Base-by-base conservation (phyloP, 1,140 invertebrate genomes). In the Venustaconcha ellipsiformis region DNA sequence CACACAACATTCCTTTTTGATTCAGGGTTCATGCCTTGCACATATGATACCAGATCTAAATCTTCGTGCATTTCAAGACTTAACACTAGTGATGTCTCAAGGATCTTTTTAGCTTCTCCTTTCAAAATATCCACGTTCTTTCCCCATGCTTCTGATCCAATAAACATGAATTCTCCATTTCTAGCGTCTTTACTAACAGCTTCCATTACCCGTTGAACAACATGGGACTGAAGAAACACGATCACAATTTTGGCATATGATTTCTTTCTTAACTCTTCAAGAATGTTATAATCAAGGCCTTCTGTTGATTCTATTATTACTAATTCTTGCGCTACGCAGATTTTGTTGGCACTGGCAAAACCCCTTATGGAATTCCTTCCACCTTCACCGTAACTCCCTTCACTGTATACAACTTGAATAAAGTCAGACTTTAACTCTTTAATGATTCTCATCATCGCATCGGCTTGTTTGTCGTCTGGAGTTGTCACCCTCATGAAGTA, bases 101-200 rank as follows among this genome's bases (percentile, higher is more conserved):
- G 20, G n/a, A 72, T 75, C 15, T 48, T 48, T 48, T 48, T 48
- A 1, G 37, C 37, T 17, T 70, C 58, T 20, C 64, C 37, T 14
- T 76, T 48, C 17, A 79, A 26, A 48, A 80, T 65, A 17, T 73
- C 66, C 3, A 20, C 55, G 55, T 70, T 74, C 14, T 71, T 78
- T 13, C 78, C 78, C 74, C 74, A 82, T 18, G 74, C 78, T 70
- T 82, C 80, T 8, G 78, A 79, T 15, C 71, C 80, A 64, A 82
- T 78, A 56, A 82, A 82, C 14, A 72, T 58, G 62, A 79, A 82
- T 59, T 79, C 80, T 56, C 74, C 75, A 12, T 57, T 17, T 13
- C 67, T 68, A 65, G 79, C 74, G 17, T 70, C 37, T 6, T 48
- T 2, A 8, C 18, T 57, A 18, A 64, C 66, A 15, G 79, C n/a